Evolutionary conservation across 1,140 invertebrate species (phyloP).

Genomic region (Hirudo medicinalis): DNA sequence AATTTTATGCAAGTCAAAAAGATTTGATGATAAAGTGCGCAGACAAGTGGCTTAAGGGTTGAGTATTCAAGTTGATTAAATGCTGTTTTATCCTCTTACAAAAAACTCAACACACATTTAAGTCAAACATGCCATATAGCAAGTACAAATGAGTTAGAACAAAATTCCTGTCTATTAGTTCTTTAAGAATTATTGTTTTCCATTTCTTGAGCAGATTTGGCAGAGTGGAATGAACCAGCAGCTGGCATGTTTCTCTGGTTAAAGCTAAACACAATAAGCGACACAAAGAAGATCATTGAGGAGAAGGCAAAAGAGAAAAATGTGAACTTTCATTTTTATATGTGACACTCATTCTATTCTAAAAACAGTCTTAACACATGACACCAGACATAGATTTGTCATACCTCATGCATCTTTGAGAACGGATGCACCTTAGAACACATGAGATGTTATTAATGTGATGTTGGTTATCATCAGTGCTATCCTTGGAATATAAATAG

Average conservation of each 20-base stretch:
- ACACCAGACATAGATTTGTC: no score
- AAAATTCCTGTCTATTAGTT: neutral
- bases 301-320: slow-evolving; percentile 47
- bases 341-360: slow-evolving; percentile 39
- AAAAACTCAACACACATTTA: no score
- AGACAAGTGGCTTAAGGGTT: slow-evolving; percentile 50
- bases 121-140: neutral
- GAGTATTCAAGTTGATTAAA: neutral
- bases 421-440: no score
- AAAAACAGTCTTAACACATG: no score
- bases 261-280: slow-evolving; percentile 51
- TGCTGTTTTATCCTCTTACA: no score
- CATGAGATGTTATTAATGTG: no score
- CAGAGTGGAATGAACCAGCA: slow-evolving; percentile 51
- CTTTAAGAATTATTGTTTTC: neutral
- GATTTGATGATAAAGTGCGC: slow-evolving; percentile 50
- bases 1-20: slow-evolving; percentile 54
- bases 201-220: slow-evolving; percentile 43
- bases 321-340: slow-evolving; percentile 24
- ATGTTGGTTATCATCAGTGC: no score
- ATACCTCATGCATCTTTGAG: no score
- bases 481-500: no score
- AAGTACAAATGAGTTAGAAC: neutral
- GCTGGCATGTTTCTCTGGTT: slow-evolving; percentile 69
- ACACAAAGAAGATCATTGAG: slow-evolving; percentile 60